Evolutionary conservation across 2,113 vertebrate species (phyloP).

Genomic region (Oryzias celebensis): DNA sequence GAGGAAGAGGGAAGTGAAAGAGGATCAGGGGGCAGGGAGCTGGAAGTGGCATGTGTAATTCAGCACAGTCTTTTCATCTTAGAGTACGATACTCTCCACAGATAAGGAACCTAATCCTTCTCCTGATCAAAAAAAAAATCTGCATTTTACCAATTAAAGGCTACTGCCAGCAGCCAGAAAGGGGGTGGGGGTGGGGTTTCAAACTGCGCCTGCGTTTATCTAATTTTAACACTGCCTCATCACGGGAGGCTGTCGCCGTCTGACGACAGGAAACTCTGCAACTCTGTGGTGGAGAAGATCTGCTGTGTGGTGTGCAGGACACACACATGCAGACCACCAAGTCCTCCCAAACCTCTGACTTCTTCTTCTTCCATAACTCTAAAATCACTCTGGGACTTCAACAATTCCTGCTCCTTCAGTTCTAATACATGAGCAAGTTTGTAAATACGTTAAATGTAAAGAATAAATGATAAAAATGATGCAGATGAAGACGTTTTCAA

Average conservation of each 20-base stretch:
- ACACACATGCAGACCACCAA: conserved; percentile 48
- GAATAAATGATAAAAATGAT: too few relatives aligned
- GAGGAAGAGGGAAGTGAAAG: conserved; percentile 28
- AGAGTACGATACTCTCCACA: conserved; percentile 93
- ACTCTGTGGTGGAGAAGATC: conserved; percentile 6
- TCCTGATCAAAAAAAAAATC: conserved; percentile 95
- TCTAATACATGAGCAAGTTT: too few relatives aligned
- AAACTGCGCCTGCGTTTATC: conserved; percentile 87
- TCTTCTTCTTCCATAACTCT: background rate
- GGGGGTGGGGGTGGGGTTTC: conserved; percentile 63
- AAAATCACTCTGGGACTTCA: background rate
- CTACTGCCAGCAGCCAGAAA: conserved; percentile 88
- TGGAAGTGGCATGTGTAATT: conserved; percentile 93
- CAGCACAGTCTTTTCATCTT: conserved; percentile 96
- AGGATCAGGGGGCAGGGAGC: conserved; percentile 58
- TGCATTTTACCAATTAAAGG: conserved; percentile 99
- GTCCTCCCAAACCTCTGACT: background rate
- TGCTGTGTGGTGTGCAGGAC: conserved; percentile 31
- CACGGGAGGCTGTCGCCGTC: conserved; percentile 61
- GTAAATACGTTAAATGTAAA: too few relatives aligned
- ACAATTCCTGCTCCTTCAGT: too few relatives aligned
- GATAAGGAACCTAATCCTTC: conserved; percentile 97
- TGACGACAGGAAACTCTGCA: conserved; percentile 28
- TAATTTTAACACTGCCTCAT: conserved; percentile 81
- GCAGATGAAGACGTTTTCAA: too few relatives aligned